phyloP scores from a whole-genome alignment of 1,140 invertebrate species.

The Ephestia elutella region DNA sequence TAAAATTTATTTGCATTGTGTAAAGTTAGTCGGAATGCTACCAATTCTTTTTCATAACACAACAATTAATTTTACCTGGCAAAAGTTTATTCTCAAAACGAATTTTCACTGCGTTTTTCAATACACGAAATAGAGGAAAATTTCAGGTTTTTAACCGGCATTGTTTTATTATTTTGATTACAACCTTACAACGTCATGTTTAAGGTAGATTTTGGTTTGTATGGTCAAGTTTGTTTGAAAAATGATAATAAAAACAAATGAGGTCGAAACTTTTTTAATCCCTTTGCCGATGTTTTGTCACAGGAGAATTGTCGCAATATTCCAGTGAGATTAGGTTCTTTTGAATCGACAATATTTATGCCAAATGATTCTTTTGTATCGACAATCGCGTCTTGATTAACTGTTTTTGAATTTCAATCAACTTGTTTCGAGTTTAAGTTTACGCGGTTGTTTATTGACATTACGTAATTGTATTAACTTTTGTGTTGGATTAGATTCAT shows the following conservation, averaged over 20 bases:
- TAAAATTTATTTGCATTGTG: too few relatives aligned
- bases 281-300: conserved; percentile 1
- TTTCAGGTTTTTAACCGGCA: not conserved
- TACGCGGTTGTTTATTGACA: too few relatives aligned
- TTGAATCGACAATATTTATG: not conserved
- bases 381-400: not conserved
- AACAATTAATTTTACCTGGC: not conserved
- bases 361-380: not conserved
- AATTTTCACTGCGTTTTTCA: not conserved
- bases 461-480: too few relatives aligned
- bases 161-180: not conserved
- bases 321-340: not conserved
- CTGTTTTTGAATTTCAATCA: not conserved
- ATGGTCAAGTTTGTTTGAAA: conserved; percentile 5
- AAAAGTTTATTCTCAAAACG: not conserved
- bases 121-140: not conserved
- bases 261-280: conserved; percentile 17
- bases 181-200: not conserved
- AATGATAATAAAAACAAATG: conserved; percentile 21
- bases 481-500: too few relatives aligned
- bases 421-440: not conserved
- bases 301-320: not conserved
- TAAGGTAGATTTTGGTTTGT: not conserved
- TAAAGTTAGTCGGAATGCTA: too few relatives aligned
- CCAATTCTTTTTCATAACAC: not conserved